Conservation (phyloP, 37 sponge, comb jelly and placozoan species). For the Haliclona indistincta region DNA sequence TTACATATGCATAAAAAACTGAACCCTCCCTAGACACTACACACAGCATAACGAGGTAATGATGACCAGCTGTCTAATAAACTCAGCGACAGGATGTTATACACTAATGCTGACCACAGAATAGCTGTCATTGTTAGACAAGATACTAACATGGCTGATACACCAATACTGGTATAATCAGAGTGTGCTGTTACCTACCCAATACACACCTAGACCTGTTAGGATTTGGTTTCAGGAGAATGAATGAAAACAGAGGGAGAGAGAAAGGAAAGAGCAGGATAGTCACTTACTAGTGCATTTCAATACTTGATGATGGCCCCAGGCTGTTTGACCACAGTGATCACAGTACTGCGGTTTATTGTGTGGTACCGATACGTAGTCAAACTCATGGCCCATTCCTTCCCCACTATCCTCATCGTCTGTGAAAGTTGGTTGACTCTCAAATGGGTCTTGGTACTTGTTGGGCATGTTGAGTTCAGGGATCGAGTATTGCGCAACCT, state of each 20-base stretch:
- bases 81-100: too few species aligned
- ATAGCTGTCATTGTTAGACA: too few species aligned
- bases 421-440: constrained; percentile 11
- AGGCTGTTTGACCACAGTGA: constrained; percentile 68
- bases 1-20: too few species aligned
- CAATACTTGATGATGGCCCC: constrained; percentile 51
- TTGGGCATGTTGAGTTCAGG: constrained; percentile 21
- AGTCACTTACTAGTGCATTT: constrained; percentile 56
- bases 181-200: too few species aligned
- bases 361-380: constrained; percentile 70
- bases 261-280: background rate
- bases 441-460: constrained; percentile 62
- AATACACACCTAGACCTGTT: too few species aligned
- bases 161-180: too few species aligned
- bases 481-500: constrained; percentile 1
- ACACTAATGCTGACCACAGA: too few species aligned
- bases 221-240: background rate
- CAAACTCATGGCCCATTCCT: constrained; percentile 76
- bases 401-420: constrained; percentile 23
- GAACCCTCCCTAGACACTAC: too few species aligned
- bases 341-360: constrained; percentile 72
- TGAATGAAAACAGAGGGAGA: constrained; percentile 4
- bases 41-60: too few species aligned
- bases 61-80: too few species aligned
- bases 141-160: too few species aligned